Evolutionary conservation across 2,888 invertebrate species (phyloP), one percentile per base, ranked within the genome.

Genomic region (Harpagoxenus sublaevis): DNA sequence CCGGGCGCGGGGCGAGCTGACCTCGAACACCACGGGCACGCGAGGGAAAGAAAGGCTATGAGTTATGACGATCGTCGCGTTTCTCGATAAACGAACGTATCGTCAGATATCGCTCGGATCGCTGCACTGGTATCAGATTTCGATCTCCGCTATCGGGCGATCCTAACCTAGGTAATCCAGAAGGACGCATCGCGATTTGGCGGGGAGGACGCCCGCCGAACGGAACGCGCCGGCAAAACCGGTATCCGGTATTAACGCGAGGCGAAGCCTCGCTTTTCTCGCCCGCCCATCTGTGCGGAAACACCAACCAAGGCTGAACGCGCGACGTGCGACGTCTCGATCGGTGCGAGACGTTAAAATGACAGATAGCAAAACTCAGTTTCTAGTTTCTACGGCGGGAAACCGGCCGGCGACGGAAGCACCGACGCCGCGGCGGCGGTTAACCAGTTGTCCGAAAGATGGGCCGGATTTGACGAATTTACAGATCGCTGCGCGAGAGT

Each of bases 201-300:
- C 18, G 15, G 39, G 15, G 15, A 57, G 51, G n/a, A n/a, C 39
- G 53, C 51, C 53, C 51, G 68, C 18, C 23, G 35, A 51, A 3
- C 18, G 77, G 77, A 77, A 28, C 9, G 39, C 12, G 39, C 77
- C 48, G 77, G 39, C 12, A 10, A 55, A 31, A 55, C 71, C 71
- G 53, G 71, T 78, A 78, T 18, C 23, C 23, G 23, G 23, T 23
- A 23, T 23, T 23, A 23, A 23, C 23, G 23, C 23, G 23, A 12
- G 18, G 23, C 31, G 10, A 65, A 60, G 23, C 9, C 12, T 2
- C 65, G 23, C 45, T 39, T 23, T 45, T 35, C n/a, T 42, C 35
- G 35, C 35, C 35, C 23, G 23, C 23, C 23, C 23, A 23, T 23
- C 23, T 23, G 35, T 35, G 35, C 35, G 6, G 35, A 6, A 6